Evolutionary conservation across 2,113 vertebrate species (phyloP), one percentile per base, ranked within the genome.

Genomic region (Elephantulus edwardii): DNA sequence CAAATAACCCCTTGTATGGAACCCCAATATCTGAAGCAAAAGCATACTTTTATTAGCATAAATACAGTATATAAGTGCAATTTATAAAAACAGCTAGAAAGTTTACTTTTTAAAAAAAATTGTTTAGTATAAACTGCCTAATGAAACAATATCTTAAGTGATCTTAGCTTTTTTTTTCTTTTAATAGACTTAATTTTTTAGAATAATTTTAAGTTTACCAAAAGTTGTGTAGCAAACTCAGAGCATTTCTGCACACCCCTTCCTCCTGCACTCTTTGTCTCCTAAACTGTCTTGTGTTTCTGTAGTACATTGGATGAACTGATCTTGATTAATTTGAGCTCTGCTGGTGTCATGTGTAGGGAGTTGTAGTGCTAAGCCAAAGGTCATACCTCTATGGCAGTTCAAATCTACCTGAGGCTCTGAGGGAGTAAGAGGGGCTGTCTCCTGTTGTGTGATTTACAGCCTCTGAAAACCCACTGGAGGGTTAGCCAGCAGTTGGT

Each of bases 1-100:
- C 75, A 86, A 82, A 79, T 87, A 87, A 85, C 35, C 33, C 54
- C 89, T 88, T 44, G 54, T 38, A 46, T 74, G 8, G 70, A 66
- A 58, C 16, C 38, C 71, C 75, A 58, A 33, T 82, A 58, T 35
- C 72, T 52, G 79, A 80, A 66, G 79, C 66, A 88, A 86, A 66
- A 68, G 74, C 54, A 79, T 68, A 80, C 74, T 92, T 79, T 83
- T 71, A 44, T 80, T 50, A 46, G 42, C 46, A 77, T 26, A 77
- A 46, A 62, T 30, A 0, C 70, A n/a, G 44, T 35, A 33, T 76
- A n/a, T n/a, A n/a, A n/a, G n/a, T n/a, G n/a, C n/a, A n/a, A n/a
- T n/a, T n/a, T n/a, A n/a, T n/a, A n/a, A n/a, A n/a, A n/a, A n/a
- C n/a, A n/a, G n/a, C n/a, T n/a, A n/a, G n/a, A 68, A 58, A 48